phyloP scores from a whole-genome alignment of 2,797 vertebrate species.

The Sebastes oblongus region DNA sequence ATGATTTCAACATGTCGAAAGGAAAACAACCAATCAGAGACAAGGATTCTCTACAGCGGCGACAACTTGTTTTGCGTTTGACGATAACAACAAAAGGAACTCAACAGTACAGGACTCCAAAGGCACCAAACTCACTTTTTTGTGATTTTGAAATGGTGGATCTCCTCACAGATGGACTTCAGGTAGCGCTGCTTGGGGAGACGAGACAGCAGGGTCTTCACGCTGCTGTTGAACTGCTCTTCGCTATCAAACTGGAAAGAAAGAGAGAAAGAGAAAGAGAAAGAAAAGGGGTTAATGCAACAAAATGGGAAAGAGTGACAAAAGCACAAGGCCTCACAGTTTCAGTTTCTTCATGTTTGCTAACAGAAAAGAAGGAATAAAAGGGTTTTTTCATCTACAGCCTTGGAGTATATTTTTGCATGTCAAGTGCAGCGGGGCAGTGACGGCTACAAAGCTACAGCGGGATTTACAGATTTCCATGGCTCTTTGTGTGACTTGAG shows the following conservation, averaged over 20 bases:
- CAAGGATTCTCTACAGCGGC: no score
- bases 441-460: conserved; percentile 21
- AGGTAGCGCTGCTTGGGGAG: conserved; percentile 96
- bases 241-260: conserved; percentile 87
- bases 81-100: background rate
- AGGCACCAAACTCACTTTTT: conserved; percentile 71
- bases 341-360: background rate
- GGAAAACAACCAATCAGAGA: no score
- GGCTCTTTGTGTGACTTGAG: conserved; percentile 46
- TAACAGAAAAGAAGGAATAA: conserved; percentile 10
- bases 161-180: conserved; percentile 94
- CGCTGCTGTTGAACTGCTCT: conserved; percentile 90
- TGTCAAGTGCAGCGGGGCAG: conserved; percentile 20
- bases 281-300: background rate
- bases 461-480: conserved; percentile 24
- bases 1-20: no score
- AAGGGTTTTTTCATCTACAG: conserved; percentile 25
- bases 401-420: conserved; percentile 51
- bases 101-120: background rate
- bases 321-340: background rate
- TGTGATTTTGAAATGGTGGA: conserved; percentile 90
- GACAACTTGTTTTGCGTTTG: background rate
- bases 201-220: conserved; percentile 90
- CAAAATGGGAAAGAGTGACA: background rate
- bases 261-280: background rate